Percentiles rank a stretch among this genome's conserved stretches.
These are phyloP conservation scores for Resseliella maxima DNA, from an alignment of 2,888 invertebrate species.

Conservation along the genomic window DNA sequence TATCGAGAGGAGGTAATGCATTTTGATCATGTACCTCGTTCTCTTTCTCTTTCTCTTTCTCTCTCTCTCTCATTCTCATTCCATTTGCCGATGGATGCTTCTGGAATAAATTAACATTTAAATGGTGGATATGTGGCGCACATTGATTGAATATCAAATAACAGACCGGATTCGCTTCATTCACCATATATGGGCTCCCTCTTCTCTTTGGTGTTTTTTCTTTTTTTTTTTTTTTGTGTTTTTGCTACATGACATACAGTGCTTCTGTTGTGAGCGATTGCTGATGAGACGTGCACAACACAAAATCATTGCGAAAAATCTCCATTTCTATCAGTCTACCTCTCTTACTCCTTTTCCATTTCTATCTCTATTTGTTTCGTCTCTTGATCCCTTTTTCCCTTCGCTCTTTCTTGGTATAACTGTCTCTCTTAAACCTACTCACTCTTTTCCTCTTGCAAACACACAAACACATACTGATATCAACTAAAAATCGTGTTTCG, in stretches of 20 bases:
- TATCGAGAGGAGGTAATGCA: not conserved
- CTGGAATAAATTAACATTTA: conserved; percentile 51
- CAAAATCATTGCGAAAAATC: conserved; percentile 18
- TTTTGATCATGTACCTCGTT: conserved; percentile 9
- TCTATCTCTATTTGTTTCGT: too few species aligned
- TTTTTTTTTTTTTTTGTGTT: not conserved
- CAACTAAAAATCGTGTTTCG: not conserved
- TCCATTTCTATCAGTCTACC: too few species aligned
- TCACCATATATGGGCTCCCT: conserved; percentile 1
- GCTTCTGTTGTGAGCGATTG: not conserved
- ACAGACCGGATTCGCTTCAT: not conserved
- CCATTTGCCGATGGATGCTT: not conserved
- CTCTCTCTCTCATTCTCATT: not conserved
- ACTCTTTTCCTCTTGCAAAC: too few species aligned
- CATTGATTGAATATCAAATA: conserved; percentile 53
- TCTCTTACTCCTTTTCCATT: too few species aligned
- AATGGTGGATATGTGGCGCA: conserved; percentile 48
- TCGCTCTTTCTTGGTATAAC: not conserved
- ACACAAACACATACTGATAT: too few species aligned
- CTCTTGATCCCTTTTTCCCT: not conserved
- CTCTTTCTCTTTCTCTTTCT: not conserved
- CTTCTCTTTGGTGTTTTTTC: not conserved
- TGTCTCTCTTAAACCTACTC: too few species aligned
- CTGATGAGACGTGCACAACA: conserved; percentile 44
- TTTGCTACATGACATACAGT: not conserved